Evolutionary conservation across 2,888 invertebrate species (phyloP), one percentile per base, ranked within the genome.

Genomic region (Drosophila engyochracea): DNA sequence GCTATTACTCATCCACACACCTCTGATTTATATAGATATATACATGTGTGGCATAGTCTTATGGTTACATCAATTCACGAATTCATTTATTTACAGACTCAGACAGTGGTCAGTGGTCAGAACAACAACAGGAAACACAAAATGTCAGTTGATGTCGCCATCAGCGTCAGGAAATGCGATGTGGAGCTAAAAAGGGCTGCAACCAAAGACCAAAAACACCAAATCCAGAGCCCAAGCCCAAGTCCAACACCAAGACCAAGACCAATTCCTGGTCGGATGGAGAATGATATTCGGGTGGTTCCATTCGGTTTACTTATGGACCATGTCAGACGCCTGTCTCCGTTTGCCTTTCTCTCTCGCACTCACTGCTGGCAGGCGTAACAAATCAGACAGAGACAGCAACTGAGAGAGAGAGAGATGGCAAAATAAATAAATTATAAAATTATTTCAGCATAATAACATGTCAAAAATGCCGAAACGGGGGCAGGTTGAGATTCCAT

Each of bases 391-490:
- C 57, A 19, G 55, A n/a, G 55, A 39, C 47, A 54, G 25, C 61
- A 28, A 25, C 55, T 14, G 44, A 5, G 12, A 1, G n/a, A 7
- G 55, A 54, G 55, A 53, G 31, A 30, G 59, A 67, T 60, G 54
- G 72, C 69, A 88, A 88, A 92, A 89, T 91, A 92, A 92, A 92
- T 92, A 92, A 91, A 92, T 92, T 92, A 92, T 92, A 92, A 92
- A 92, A 92, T 92, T 92, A 92, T 92, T 92, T 92, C 90, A 83
- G 91, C 91, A 91, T 92, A 92, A 92, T 92, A 92, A 92, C 91
- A 92, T 92, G 92, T 92, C 92, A 90, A 85, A 85, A 83, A 76
- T 79, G 63, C 70, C 61, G 53, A 35, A 64, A 70, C 64, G 55
- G 66, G 54, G 31, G 58, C 30, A 58, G 58, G 58, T 47, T 31